A percentile compares a stretch with the other conserved stretches of the same genome.
Evolutionary conservation across 2,113 vertebrate species (phyloP).

Genomic region (Zosterops lateralis): DNA sequence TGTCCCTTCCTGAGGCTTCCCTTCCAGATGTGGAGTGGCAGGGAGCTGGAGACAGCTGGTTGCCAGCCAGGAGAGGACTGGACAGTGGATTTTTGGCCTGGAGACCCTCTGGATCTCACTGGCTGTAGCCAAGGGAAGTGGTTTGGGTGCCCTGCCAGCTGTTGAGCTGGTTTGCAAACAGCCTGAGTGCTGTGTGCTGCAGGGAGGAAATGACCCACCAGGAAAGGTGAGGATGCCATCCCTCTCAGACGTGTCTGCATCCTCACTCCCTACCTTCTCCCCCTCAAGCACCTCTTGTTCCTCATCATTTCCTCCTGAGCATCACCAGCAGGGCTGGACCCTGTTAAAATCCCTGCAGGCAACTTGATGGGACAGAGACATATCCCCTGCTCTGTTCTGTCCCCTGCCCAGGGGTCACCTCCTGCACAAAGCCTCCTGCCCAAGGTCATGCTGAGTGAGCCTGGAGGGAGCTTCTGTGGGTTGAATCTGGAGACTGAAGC

Average conservation of each 20-base stretch:
- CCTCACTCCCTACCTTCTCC: background rate
- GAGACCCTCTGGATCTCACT: conserved; percentile 17
- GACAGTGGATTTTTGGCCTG: conserved; percentile 35
- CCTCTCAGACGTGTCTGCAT: background rate
- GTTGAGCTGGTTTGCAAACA: background rate
- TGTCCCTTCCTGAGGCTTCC: background rate
- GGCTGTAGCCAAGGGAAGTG: background rate
- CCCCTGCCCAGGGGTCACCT: background rate
- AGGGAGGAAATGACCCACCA: background rate
- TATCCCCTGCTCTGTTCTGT: background rate
- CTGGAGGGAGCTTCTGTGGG: background rate
- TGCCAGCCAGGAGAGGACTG: background rate
- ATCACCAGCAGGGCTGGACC: background rate
- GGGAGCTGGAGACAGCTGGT: background rate
- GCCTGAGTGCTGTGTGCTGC: background rate
- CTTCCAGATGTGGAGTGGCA: conserved; percentile 46
- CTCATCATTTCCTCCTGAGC: background rate
- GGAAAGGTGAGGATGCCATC: background rate
- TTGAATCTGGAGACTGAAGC: background rate
- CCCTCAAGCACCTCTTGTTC: background rate
- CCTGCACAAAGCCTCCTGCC: accelerated
- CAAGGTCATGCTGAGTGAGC: accelerated
- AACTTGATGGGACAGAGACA: background rate
- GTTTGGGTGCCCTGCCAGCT: conserved; percentile 3
- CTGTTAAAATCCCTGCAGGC: background rate